Evolutionary conservation across 2,888 invertebrate genomes (phyloP).

Genomic region (Nezara viridula): DNA sequence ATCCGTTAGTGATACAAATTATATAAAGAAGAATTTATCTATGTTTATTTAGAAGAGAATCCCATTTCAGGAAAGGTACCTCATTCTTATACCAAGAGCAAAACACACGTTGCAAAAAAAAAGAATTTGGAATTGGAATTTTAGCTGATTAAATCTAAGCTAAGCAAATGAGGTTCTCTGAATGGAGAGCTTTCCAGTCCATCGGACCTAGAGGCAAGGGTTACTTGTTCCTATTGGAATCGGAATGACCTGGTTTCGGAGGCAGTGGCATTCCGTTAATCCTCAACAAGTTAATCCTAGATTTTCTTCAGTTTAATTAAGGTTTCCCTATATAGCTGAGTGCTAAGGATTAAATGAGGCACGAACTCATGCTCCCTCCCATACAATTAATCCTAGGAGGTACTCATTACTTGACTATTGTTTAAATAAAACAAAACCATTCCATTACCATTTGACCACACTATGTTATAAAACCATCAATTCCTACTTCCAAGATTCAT

Average conservation of each 20-base stretch:
- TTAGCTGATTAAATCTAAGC: neutral
- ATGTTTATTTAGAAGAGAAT: too few species aligned
- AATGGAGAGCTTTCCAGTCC: neutral
- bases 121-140: neutral
- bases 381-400: neutral
- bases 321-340: constrained; percentile 14
- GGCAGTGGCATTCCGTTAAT: neutral
- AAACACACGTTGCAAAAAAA: neutral
- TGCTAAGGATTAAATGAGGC: neutral
- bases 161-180: constrained; percentile 17
- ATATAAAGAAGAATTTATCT: too few species aligned
- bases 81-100: neutral
- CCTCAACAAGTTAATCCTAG: constrained; percentile 17
- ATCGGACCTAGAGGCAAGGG: neutral
- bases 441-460: too few species aligned
- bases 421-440: too few species aligned
- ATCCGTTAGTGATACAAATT: too few species aligned
- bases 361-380: neutral
- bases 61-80: neutral
- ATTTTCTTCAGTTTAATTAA: constrained; percentile 43
- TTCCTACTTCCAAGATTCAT: too few species aligned
- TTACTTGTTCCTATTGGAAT: constrained; percentile 36
- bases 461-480: too few species aligned
- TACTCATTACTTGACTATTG: neutral
- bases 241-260: constrained; percentile 9